Evolutionary conservation across 2,797 vertebrate genomes (phyloP), one percentile per base, ranked within the genome.

Genomic region (Sebastes steindachneri): DNA sequence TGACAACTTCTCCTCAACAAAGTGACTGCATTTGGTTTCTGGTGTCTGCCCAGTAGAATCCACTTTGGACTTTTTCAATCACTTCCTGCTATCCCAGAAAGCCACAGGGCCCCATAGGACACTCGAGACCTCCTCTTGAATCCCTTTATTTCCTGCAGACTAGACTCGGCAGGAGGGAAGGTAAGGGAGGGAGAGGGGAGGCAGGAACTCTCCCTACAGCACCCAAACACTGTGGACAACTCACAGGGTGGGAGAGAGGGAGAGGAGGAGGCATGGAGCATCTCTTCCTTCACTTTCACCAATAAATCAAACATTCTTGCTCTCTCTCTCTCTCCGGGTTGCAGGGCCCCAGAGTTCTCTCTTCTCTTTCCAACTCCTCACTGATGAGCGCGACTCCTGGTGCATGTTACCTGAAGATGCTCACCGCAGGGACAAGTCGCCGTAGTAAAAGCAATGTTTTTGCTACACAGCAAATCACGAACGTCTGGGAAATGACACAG

Each of bases 131-230:
- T 93, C 89, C 69, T 86, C 77, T 54, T 74, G 69, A 89, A 92
- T 90, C 92, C 83, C 74, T 91, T 91, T 92, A 93, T 92, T 93
- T 93, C 91, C 92, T 93, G 86, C 91, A 90, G 92, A 94, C 92
- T 92, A 92, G 91, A 94, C 92, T 89, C 73, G 7, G 73, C 70
- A 54, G 78, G 80, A 85, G 82, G 67, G 77, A 65, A 62, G 68
- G 62, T 10, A 15, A 72, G 74, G 21, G 25, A 53, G 64, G 55
- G 58, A 33, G 45, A 63, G 66, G 57, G 82, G 63, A 60, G 85
- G 75, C 82, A 89, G 85, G 89, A 86, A 89, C 73, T 83, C 72
- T 66, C 64, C 85, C 59, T 77, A 90, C 84, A 84, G 85, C 84
- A 89, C 86, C 92, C 77, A 90, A 92, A 91, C 89, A 89, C 51